phyloP scores from a whole-genome alignment of 2,113 vertebrate species.

The Gallinago paraguaiae region DNA sequence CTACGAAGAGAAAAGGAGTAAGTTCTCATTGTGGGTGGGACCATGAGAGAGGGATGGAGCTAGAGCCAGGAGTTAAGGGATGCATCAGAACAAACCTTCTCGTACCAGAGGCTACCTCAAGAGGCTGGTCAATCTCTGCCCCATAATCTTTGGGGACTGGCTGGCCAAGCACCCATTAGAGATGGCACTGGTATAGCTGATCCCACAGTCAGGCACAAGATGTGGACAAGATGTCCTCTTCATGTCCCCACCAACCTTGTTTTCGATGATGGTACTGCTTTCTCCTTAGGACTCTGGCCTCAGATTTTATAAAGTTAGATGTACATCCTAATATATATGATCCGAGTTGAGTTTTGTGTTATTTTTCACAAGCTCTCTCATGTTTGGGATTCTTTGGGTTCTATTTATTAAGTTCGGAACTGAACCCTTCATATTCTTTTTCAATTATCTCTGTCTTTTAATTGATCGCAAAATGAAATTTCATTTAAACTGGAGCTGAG shows the following conservation, averaged over 20 bases:
- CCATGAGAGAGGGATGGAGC: neutral
- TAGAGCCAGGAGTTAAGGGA: neutral
- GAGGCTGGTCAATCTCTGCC: neutral
- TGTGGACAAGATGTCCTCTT: neutral
- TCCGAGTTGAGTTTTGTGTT: neutral
- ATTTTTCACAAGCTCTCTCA: neutral
- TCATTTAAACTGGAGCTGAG: neutral
- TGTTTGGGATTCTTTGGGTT: neutral
- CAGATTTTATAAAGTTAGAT: neutral
- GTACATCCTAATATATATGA: neutral
- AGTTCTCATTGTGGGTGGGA: neutral
- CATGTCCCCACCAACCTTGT: neutral
- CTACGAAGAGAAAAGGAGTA: neutral
- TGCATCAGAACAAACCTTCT: neutral
- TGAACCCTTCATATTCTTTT: neutral
- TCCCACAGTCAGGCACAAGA: neutral
- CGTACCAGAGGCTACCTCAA: neutral
- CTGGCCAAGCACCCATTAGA: neutral
- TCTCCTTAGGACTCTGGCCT: neutral
- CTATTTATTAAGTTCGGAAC: neutral
- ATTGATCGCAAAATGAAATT: neutral
- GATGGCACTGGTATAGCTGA: neutral
- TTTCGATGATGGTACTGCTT: neutral
- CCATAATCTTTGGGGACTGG: neutral
- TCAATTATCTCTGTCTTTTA: neutral